These are phyloP conservation scores for Andricus curvator DNA, from an alignment of 2,888 invertebrate species.

Conservation along the genomic window DNA sequence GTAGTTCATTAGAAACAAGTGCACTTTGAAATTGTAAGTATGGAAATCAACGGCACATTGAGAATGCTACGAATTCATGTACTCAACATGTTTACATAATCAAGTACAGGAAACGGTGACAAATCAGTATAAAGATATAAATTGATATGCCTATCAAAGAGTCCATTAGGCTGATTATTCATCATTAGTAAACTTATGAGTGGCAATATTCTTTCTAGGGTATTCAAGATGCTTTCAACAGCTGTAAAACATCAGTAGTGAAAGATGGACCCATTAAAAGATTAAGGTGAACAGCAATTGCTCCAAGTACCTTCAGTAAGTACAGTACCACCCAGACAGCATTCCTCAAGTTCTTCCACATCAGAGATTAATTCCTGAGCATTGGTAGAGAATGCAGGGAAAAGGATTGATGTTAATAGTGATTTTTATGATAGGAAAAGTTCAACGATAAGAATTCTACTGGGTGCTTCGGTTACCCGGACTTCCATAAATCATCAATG, in stretches of 20 bases:
- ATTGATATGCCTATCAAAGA: slow-evolving; percentile 21
- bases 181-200: neutral
- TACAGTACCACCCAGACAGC: slow-evolving; percentile 35
- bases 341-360: slow-evolving; percentile 31
- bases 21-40: neutral
- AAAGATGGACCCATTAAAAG: slow-evolving; percentile 35
- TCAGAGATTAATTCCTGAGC: slow-evolving; percentile 35
- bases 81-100: neutral
- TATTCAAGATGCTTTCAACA: slow-evolving; percentile 11
- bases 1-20: neutral
- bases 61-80: neutral
- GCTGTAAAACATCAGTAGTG: slow-evolving; percentile 24
- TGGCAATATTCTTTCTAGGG: neutral
- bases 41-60: neutral
- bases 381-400: slow-evolving; percentile 12
- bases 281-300: slow-evolving; percentile 39
- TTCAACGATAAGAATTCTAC: neutral
- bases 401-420: slow-evolving; percentile 4
- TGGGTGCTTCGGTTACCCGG: neutral
- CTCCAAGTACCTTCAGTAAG: slow-evolving; percentile 22
- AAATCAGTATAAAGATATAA: slow-evolving; percentile 11
- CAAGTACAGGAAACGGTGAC: slow-evolving; percentile 15
- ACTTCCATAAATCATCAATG: slow-evolving; percentile 4
- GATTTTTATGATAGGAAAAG: neutral
- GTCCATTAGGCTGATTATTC: slow-evolving; percentile 19